Percentiles rank a stretch among this genome's conserved stretches.
Conservation (phyloP, 2,113 vertebrate species). For the Plectropomus leopardus region DNA sequence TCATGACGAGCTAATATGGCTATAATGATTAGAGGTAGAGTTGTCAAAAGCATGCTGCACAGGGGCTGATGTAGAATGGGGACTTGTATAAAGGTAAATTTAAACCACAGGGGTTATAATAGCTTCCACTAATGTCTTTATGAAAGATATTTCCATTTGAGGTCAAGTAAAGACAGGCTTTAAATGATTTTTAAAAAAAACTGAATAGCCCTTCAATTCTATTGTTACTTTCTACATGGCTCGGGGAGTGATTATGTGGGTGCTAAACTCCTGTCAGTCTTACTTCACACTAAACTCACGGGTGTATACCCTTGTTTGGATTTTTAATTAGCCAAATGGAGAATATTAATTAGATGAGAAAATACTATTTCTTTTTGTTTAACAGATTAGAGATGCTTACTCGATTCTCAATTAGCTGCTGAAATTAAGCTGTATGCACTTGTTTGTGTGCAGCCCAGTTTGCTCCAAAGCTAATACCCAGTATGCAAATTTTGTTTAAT, state of each 20-base stretch:
- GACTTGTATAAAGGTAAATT: constrained; percentile 14
- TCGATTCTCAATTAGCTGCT: constrained; percentile 81
- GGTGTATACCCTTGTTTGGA: constrained; percentile 44
- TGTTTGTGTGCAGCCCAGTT: constrained; percentile 73
- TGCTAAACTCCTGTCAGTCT: constrained; percentile 62
- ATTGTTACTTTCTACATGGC: constrained; percentile 3
- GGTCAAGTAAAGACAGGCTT: not conserved
- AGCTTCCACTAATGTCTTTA: not conserved
- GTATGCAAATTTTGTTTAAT: constrained; percentile 75
- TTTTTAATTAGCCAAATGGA: constrained; percentile 73
- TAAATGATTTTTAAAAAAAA: constrained; percentile 17
- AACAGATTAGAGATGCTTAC: constrained; percentile 85
- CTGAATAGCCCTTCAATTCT: not conserved
- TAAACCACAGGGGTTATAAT: not conserved
- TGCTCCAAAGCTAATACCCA: constrained; percentile 76
- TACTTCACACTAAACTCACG: constrained; percentile 55
- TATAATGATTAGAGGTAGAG: constrained; percentile 19
- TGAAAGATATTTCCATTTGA: not conserved
- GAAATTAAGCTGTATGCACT: constrained; percentile 77
- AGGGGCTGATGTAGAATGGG: not conserved
- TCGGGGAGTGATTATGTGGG: constrained; percentile 28
- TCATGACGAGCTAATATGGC: constrained; percentile 21
- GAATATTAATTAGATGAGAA: constrained; percentile 80
- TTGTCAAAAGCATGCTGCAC: constrained; percentile 12
- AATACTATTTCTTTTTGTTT: constrained; percentile 70